These are phyloP conservation scores for Acromyrmex charruanus DNA, from an alignment of 1,140 invertebrate genomes.

Conservation along the genomic window DNA sequence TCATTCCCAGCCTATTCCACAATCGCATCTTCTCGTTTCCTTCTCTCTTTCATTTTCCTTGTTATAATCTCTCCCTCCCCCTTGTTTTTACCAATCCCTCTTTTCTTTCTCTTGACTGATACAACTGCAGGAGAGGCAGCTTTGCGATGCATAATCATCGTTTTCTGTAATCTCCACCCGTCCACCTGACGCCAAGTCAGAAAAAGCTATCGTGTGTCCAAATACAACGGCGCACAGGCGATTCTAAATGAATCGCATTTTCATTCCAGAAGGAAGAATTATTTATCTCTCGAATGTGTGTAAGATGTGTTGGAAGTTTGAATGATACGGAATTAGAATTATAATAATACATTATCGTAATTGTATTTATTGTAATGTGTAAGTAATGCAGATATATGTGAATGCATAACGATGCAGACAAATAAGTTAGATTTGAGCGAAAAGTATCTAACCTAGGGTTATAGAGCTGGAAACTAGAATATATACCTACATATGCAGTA, in stretches of 20 bases:
- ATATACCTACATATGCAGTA: background rate
- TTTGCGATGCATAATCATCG: background rate
- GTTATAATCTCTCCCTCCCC: background rate
- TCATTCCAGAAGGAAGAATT: background rate
- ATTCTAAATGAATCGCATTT: background rate
- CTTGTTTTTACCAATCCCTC: background rate
- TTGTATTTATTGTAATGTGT: background rate
- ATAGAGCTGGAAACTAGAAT: background rate
- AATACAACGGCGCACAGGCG: background rate
- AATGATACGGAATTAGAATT: background rate
- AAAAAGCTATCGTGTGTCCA: background rate
- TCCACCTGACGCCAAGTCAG: background rate
- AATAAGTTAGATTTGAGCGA: background rate
- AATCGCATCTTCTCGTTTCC: background rate
- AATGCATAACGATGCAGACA: background rate
- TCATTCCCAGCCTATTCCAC: background rate
- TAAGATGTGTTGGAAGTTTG: background rate
- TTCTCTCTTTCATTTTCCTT: slow-evolving; percentile 1
- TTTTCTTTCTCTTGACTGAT: slow-evolving; percentile 5
- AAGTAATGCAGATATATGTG: background rate
- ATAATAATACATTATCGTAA: background rate
- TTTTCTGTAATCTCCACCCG: slow-evolving; percentile 31
- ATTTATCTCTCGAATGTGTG: background rate
- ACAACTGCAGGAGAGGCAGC: background rate
- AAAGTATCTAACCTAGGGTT: background rate